phyloP scores from a whole-genome alignment of 1,140 invertebrate genomes.

The Psilanteris sp. region DNA sequence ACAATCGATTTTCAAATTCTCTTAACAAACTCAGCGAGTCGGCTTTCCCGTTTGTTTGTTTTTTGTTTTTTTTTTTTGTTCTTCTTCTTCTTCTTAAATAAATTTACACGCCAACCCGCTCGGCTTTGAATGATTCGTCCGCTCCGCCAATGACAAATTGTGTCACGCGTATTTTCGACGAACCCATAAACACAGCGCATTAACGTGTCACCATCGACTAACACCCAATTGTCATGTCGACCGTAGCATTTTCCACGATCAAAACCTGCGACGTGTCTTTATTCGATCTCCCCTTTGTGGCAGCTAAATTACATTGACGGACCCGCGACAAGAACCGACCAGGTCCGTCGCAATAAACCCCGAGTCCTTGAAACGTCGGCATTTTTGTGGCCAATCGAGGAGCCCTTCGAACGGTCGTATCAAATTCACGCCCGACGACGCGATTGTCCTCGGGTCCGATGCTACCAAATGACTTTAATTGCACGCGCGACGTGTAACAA shows the following conservation, averaged over 20 bases:
- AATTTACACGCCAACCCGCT: neutral
- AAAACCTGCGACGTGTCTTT: constrained; percentile 2
- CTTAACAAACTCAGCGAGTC: too few relatives aligned
- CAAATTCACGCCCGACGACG: neutral
- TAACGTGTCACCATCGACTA: constrained; percentile 6
- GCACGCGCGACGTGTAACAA: too few relatives aligned
- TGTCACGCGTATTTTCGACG: neutral
- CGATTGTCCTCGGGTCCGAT: neutral
- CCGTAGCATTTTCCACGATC: constrained; percentile 1
- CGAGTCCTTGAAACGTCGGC: constrained; percentile 10
- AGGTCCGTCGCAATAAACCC: constrained; percentile 4
- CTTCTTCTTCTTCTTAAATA: neutral
- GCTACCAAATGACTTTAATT: constrained; percentile 2
- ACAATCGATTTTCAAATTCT: too few relatives aligned
- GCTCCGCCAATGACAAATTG: neutral
- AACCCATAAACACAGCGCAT: neutral
- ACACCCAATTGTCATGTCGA: neutral
- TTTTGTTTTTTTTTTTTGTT: too few relatives aligned
- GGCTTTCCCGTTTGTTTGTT: too few relatives aligned
- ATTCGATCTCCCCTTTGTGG: neutral
- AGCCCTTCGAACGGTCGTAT: neutral
- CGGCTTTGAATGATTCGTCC: neutral
- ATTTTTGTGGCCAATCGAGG: too few relatives aligned
- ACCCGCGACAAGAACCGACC: constrained; percentile 3
- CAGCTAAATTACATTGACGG: constrained; percentile 10